A percentile compares a stretch with the other conserved stretches of the same genome.
Conservation (phyloP, 92 coral and sea anemone genomes). For the Siderastrea siderea region DNA sequence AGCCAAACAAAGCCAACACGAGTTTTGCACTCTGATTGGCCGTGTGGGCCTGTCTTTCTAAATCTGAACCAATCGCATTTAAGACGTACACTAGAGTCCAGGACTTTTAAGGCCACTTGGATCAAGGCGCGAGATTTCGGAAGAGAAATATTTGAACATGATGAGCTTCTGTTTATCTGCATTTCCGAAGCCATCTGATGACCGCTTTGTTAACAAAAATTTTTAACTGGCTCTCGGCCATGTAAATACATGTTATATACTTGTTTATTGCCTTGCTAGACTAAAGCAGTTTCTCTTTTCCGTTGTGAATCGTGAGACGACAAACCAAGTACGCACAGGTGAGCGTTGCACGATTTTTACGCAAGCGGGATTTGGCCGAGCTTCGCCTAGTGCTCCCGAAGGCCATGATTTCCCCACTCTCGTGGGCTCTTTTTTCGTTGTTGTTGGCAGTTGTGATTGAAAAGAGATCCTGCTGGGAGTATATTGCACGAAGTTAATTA, state of each 20-base stretch:
- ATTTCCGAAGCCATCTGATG: background rate
- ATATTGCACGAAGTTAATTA: too few relatives aligned
- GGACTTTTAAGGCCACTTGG: background rate
- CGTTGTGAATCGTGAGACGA: background rate
- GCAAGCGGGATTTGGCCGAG: too few relatives aligned
- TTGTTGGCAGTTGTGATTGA: too few relatives aligned
- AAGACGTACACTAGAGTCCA: background rate
- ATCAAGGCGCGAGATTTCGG: too few relatives aligned
- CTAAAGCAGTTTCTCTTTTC: background rate
- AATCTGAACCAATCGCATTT: background rate
- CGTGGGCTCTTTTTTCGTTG: too few relatives aligned
- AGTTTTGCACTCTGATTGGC: background rate
- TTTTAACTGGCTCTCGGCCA: background rate
- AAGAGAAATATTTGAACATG: too few relatives aligned
- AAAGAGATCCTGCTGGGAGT: too few relatives aligned
- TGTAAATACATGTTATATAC: slow-evolving; percentile 6
- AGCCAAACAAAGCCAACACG: background rate
- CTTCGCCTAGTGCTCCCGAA: too few relatives aligned
- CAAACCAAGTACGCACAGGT: background rate
- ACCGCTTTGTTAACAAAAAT: background rate
- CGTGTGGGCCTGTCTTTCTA: background rate
- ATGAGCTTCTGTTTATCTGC: too few relatives aligned
- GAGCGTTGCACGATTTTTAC: too few relatives aligned
- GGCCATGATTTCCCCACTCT: too few relatives aligned
- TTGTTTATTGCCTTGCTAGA: background rate